Conservation (phyloP, 2,797 vertebrate species). For the Coreius guichenoti region DNA sequence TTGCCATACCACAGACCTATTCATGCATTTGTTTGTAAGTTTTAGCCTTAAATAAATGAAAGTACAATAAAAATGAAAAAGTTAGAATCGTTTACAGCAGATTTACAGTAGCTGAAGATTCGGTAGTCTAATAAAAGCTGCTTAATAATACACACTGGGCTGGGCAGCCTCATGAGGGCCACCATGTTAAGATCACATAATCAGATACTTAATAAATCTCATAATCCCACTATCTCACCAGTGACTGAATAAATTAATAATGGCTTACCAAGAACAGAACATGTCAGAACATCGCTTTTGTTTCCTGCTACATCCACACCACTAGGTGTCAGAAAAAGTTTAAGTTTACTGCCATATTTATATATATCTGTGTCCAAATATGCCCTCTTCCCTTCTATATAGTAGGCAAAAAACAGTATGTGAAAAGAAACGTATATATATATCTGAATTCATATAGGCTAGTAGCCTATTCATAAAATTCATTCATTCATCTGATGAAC, state of each 20-base stretch:
- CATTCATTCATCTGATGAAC: no score
- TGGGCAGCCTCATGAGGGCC: neutral
- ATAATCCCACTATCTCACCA: neutral
- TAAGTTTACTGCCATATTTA: neutral
- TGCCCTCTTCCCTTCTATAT: no score
- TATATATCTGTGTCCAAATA: no score
- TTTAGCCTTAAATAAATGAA: neutral
- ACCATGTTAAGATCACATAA: neutral
- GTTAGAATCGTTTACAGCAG: neutral
- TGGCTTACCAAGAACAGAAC: neutral
- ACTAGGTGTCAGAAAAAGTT: neutral
- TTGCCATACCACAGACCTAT: neutral
- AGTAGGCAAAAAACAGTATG: no score
- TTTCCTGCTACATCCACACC: neutral
- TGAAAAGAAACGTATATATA: no score
- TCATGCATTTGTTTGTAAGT: neutral
- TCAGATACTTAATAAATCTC: neutral
- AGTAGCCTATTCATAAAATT: no score
- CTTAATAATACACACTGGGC: neutral
- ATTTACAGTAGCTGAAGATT: neutral
- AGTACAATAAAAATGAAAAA: no score
- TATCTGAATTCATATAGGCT: no score
- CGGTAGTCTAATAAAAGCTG: neutral
- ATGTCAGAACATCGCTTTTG: neutral
- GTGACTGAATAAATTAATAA: neutral